Conservation (phyloP, 2,113 vertebrate species). For the Accipiter cooperii region DNA sequence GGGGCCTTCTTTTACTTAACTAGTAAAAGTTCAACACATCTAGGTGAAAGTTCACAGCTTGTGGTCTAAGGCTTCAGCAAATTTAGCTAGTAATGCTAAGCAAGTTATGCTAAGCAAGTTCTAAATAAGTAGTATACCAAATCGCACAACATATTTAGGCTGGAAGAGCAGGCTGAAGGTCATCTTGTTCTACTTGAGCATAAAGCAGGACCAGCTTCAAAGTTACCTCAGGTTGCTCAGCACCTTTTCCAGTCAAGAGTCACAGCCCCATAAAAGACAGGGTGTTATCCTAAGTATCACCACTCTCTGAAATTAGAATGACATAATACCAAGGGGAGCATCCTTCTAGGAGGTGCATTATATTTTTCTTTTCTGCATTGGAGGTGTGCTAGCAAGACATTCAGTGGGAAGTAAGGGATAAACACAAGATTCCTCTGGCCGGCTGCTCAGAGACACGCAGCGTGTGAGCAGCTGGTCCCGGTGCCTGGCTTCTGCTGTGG, state of each 20-base stretch:
- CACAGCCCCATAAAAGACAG: background rate
- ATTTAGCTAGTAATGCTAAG: background rate
- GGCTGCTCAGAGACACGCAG: background rate
- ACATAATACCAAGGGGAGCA: background rate
- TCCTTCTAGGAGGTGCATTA: background rate
- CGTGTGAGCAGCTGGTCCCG: background rate
- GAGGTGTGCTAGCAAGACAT: background rate
- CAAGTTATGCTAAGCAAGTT: background rate
- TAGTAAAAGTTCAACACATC: background rate
- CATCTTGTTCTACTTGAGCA: background rate
- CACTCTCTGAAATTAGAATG: background rate
- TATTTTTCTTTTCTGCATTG: background rate
- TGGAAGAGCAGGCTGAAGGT: background rate
- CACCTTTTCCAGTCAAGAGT: background rate
- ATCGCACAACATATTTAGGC: background rate
- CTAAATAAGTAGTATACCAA: background rate
- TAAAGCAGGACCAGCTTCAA: background rate
- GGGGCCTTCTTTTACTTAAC: background rate
- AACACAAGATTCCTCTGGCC: background rate
- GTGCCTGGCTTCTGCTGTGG: background rate
- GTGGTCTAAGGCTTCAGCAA: background rate
- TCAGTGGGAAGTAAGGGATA: background rate
- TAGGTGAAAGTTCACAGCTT: background rate
- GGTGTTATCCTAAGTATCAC: background rate
- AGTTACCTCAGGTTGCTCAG: background rate